Conservation (phyloP, 2,888 invertebrate species). For the Cetonia aurata region DNA sequence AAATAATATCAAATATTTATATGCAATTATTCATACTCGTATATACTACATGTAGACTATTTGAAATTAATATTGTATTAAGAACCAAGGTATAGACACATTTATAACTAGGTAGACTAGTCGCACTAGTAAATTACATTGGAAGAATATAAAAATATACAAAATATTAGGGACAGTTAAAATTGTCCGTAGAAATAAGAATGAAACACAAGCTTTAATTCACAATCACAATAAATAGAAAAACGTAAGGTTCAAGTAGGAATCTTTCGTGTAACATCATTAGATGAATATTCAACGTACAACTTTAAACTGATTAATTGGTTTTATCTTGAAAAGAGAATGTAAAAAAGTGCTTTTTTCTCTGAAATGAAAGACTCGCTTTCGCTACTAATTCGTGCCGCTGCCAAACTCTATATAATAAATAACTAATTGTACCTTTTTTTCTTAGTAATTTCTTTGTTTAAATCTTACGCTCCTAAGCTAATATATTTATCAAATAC, state of each 20-base stretch:
- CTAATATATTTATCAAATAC: slow-evolving; percentile 39
- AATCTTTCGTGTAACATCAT: background rate
- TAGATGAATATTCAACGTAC: background rate
- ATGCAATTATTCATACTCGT: background rate
- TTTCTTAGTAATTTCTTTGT: slow-evolving; percentile 23
- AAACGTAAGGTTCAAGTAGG: slow-evolving; percentile 1
- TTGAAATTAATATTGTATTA: background rate
- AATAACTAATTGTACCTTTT: slow-evolving; percentile 21
- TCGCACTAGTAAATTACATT: slow-evolving; percentile 12
- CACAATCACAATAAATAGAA: slow-evolving; percentile 12
- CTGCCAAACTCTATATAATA: slow-evolving; percentile 39
- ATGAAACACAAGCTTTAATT: slow-evolving; percentile 3
- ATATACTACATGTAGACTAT: too few species aligned
- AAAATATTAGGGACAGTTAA: slow-evolving; percentile 21
- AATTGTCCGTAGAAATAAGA: slow-evolving; percentile 1
- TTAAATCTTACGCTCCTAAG: slow-evolving; percentile 37
- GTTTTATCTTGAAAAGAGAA: slow-evolving; percentile 17
- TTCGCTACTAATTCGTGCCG: slow-evolving; percentile 28
- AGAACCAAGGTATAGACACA: background rate
- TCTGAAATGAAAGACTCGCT: slow-evolving; percentile 15
- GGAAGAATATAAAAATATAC: slow-evolving; percentile 9
- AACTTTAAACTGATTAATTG: slow-evolving; percentile 10
- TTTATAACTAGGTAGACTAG: slow-evolving; percentile 25
- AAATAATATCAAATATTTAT: background rate
- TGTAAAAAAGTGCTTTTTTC: slow-evolving; percentile 19